Conservation (phyloP, 2,797 vertebrate species). For the Poeciliopsis infans region DNA sequence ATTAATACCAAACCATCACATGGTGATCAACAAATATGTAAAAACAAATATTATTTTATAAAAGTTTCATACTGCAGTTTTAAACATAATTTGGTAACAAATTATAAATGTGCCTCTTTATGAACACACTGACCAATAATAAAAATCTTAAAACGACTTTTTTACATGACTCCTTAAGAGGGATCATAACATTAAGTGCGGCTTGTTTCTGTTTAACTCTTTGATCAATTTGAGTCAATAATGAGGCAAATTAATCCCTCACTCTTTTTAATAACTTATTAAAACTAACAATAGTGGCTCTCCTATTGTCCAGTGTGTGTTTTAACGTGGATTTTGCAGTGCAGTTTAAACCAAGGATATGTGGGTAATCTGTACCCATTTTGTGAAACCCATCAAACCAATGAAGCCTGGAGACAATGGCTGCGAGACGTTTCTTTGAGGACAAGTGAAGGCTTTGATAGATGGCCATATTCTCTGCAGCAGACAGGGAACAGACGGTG, state of each 20-base stretch:
- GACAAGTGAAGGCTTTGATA: conserved; percentile 70
- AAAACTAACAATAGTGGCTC: conserved; percentile 10
- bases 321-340: conserved; percentile 45
- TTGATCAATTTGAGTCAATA: conserved; percentile 12
- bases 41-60: too few relatives aligned
- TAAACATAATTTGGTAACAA: not conserved
- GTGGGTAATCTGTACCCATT: conserved; percentile 61
- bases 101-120: not conserved
- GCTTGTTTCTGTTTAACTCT: not conserved
- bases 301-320: conserved; percentile 30
- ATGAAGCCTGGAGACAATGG: conserved; percentile 65
- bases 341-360: conserved; percentile 60
- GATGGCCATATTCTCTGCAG: conserved; percentile 73
- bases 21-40: too few relatives aligned
- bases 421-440: conserved; percentile 49
- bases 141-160: not conserved
- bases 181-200: not conserved
- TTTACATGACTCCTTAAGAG: not conserved
- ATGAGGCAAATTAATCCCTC: conserved; percentile 32
- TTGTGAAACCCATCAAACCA: conserved; percentile 73
- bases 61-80: not conserved
- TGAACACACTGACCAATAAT: not conserved
- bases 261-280: conserved; percentile 20
- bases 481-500: conserved; percentile 77
- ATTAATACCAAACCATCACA: too few relatives aligned